Base-by-base conservation (phyloP, 2,888 invertebrate genomes). In the Clepsis dumicolana region DNA sequence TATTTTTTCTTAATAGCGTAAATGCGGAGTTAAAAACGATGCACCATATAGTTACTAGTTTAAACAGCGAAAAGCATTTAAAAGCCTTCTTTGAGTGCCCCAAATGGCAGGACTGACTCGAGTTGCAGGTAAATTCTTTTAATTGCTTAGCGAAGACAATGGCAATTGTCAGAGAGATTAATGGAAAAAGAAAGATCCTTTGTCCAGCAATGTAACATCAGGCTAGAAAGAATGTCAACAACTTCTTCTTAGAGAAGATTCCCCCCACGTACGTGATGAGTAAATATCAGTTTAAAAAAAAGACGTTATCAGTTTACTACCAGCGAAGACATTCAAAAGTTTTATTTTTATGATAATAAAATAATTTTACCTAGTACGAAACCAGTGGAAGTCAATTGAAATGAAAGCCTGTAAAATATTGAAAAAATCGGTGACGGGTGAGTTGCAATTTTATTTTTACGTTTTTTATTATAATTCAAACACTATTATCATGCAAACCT, bases 91-190 rank as follows among this genome's bases (percentile, higher is more conserved):
- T 48, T 48, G 21, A 21, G 48, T 48, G 12, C 12, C 18, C 12
- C 10, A 21, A 4, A 1, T 10, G 21, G n/a, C 21, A 48, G 12
- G 12, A 48, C 48, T 21, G 48, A 48, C 21, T 21, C 48, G 10
- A 48, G 48, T 48, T 48, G 48, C 21, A 48, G 10, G 18, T 48
- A 48, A 44, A 48, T 48, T 21, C 21, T 48, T 21, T 48, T 48
- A 48, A 48, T 21, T 48, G 48, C 18, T 7, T 48, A 8, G 35
- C 5, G 12, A 10, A 48, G 21, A 48, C 48, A 48, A 48, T 48
- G 21, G 48, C 48, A 48, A 48, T 48, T 48, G 21, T 48, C 12
- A 21, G 48, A 21, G 48, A 48, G 21, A 48, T 14, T 8, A 8
- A 18, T 5, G 41, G 10, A 21, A 48, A 48, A 48, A 48, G 48